Evolutionary conservation across 2,888 invertebrate species (phyloP).

Genomic region (Drosophila maculinotata): DNA sequence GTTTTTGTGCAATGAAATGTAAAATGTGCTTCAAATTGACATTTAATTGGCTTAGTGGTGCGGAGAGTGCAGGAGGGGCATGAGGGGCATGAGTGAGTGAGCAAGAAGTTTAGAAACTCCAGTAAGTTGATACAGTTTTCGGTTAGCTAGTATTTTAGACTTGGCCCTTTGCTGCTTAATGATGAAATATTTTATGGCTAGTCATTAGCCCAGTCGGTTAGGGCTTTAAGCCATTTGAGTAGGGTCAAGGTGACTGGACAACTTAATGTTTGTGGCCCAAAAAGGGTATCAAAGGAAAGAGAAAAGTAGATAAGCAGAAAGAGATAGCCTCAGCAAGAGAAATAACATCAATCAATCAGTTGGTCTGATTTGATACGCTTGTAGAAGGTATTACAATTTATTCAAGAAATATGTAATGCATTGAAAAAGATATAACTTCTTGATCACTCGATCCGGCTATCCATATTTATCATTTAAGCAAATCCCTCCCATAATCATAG

Average conservation of each 20-base stretch:
- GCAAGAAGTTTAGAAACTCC: slow-evolving; percentile 37
- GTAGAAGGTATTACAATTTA: neutral
- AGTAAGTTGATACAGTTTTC: slow-evolving; percentile 59
- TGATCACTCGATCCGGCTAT: neutral
- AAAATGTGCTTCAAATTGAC: slow-evolving; percentile 70
- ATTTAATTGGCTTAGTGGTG: slow-evolving; percentile 65
- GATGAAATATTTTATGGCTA: slow-evolving; percentile 68
- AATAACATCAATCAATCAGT: slow-evolving; percentile 54
- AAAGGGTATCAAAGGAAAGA: slow-evolving; percentile 6
- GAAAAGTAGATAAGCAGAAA: neutral
- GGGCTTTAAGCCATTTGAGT: slow-evolving; percentile 47
- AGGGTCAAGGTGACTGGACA: slow-evolving; percentile 63
- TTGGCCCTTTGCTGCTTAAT: slow-evolving; percentile 50
- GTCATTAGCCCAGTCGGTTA: slow-evolving; percentile 56
- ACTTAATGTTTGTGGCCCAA: slow-evolving; percentile 30
- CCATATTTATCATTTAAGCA: neutral
- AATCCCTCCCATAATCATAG: no score
- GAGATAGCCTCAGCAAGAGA: slow-evolving; percentile 10
- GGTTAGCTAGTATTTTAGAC: slow-evolving; percentile 10
- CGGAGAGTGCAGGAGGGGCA: neutral
- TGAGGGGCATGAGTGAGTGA: neutral
- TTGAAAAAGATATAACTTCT: neutral
- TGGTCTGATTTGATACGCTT: neutral
- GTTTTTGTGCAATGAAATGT: slow-evolving; percentile 72
- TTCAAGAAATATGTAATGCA: neutral